A percentile compares a stretch with the other conserved stretches of the same genome.
These are phyloP conservation scores for Sinocyclocheilus anophthalmus DNA, from an alignment of 2,113 vertebrate genomes.

Conservation along the genomic window DNA sequence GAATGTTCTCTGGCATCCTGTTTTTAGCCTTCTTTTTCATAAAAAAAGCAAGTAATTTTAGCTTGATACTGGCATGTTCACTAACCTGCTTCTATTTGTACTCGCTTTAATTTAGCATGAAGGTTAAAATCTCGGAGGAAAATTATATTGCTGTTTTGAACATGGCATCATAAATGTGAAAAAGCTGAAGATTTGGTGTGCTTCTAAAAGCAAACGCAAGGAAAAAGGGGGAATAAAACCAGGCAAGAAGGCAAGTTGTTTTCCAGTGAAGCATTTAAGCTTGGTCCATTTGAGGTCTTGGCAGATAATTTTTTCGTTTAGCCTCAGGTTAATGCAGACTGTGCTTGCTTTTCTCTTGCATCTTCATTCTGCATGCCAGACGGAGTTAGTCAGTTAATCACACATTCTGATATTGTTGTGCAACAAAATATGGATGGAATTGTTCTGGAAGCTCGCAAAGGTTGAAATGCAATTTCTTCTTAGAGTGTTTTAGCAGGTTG, in stretches of 20 bases:
- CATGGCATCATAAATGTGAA: background rate
- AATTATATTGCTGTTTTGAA: background rate
- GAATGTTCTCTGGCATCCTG: conserved; percentile 35
- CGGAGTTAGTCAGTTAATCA: conserved; percentile 19
- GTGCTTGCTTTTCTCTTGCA: conserved; percentile 8
- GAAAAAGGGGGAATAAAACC: background rate
- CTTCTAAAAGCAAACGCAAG: background rate
- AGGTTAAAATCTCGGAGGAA: background rate
- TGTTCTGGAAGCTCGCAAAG: background rate
- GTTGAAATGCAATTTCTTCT: background rate
- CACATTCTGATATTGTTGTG: conserved; percentile 4
- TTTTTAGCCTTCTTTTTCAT: conserved; percentile 43
- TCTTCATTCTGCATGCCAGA: conserved; percentile 17
- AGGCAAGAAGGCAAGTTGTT: conserved; percentile 10
- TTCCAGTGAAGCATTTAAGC: conserved; percentile 4
- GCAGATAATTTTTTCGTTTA: conserved; percentile 18
- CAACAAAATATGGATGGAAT: background rate
- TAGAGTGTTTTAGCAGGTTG: background rate
- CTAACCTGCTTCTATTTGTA: background rate
- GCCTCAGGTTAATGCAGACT: conserved; percentile 3
- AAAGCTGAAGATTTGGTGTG: background rate
- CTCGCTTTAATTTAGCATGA: background rate
- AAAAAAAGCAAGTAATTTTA: background rate
- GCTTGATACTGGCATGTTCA: background rate
- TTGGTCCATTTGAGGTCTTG: conserved; percentile 21